Evolutionary conservation across 1,140 invertebrate genomes (phyloP), one percentile per base, ranked within the genome.

Genomic region (Copidosoma floridanum): DNA sequence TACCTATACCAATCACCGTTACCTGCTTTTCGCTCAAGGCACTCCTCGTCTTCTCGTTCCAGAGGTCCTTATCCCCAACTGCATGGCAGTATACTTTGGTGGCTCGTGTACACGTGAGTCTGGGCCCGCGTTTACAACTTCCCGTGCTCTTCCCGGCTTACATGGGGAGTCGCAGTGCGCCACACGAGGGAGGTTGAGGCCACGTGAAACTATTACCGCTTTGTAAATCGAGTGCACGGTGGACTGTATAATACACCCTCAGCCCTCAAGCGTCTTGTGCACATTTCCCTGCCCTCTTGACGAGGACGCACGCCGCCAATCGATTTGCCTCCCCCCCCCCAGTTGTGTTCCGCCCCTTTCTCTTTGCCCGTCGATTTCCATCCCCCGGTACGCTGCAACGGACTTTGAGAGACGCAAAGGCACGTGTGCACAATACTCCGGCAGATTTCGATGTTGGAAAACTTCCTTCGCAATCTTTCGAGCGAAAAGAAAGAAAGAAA

Each of bases 101-200:
- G n/a, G n/a, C 14, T 3, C 16, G 29, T 59, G 50, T 68, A 65
- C 64, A 50, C 64, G n/a, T n/a, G n/a, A n/a, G n/a, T 58, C 18
- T 21, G 43, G 46, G 55, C 48, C 46, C 37, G 1, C 1, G 20
- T 40, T 8, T 1, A 38, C 32, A 41, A 32, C 61, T 62, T 65
- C 52, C 65, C 62, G 51, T 43, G 56, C 38, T 6, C 20, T 24
- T 8, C 43, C 8, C 3, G 32, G 54, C 46, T 57, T 48, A 57
- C 44, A 24, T 20, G 20, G 24, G 37, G 61, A 68, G 64, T 69
- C 70, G 71, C 69, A 71, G 56, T 72, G 71, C 69, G 71, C 66
- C 63, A 24, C 27, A 14, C 7, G 6, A 24, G n/a, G n/a, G n/a
- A n/a, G 57, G 21, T 8, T 14, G 52, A 67, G 66, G 40, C 64